Evolutionary conservation across 2,797 vertebrate species (phyloP), one percentile per base, ranked within the genome.

Genomic region (Mormyrops attenuatus): DNA sequence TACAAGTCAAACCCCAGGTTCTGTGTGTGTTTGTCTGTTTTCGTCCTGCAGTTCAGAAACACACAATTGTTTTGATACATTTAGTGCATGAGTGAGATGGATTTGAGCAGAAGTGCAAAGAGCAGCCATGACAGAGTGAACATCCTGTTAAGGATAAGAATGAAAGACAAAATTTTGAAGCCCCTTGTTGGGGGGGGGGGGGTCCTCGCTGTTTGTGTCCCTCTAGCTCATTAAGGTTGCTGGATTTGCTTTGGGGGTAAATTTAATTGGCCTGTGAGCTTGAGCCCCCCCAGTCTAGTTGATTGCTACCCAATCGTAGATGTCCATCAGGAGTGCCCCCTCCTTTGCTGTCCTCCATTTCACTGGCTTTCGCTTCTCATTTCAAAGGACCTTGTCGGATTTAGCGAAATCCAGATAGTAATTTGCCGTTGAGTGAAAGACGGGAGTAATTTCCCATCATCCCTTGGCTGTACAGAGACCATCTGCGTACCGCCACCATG

Each of bases 401-500:
- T 91, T 89, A 92, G 92, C 89, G 41, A n/a, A 92, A 91, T 92
- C 91, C 91, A 91, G 38, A 89, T 89, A 90, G 93, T 94, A 92
- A 93, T 93, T 94, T 90, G 22, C 90, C 94, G 89, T 90, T 92
- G 93, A 93, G 90, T 91, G 9, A 90, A 88, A 92, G 90, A 88
- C 11, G 49, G 49, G 90, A 92, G 94, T 91, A 90, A 93, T 93
- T 93, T 93, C 90, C 92, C 92, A 94, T 93, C 94, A 94, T 95
- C 93, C 90, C 77, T 95, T 92, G 93, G 93, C 94, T 93, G 93
- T 94, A 92, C 92, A 93, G 93, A 94, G 94, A 93, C 95, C 96
- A 96, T 96, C 95, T 96, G 96, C 94, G 95, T 94, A 91, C 92
- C 91, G 91, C 93, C 92, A 91, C 93, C 93, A 92, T 94, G 92